Conservation (phyloP, 2,888 invertebrate species). For the Lochmaea capreae region DNA sequence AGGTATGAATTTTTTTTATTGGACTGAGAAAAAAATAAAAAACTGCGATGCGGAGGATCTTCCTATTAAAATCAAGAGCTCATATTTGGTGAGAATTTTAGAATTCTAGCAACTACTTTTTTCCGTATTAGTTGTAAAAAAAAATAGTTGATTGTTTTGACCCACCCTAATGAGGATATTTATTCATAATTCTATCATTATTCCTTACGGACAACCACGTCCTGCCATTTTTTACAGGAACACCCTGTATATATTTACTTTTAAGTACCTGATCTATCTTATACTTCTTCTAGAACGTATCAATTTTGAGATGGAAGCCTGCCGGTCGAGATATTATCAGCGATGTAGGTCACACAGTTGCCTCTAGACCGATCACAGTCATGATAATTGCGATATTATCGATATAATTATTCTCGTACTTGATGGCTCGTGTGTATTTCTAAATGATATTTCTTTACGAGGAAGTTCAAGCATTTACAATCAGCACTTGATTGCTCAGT, state of each 20-base stretch:
- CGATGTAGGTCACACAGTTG: constrained; percentile 30
- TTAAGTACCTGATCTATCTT: not conserved
- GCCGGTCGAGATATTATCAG: constrained; percentile 24
- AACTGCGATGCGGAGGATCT: no score
- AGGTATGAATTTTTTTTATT: no score
- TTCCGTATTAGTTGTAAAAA: no score
- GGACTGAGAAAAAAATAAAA: no score
- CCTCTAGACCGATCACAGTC: constrained; percentile 31
- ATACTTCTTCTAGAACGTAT: constrained; percentile 21
- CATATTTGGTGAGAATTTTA: no score
- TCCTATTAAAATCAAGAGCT: no score
- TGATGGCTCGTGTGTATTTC: constrained; percentile 28
- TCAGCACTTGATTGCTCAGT: not conserved
- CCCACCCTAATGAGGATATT: no score
- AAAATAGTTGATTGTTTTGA: no score
- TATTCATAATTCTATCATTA: no score
- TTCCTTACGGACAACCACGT: no score
- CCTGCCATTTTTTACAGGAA: not conserved
- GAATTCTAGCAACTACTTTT: no score
- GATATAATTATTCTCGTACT: constrained; percentile 24
- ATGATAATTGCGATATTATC: constrained; percentile 30
- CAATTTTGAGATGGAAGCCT: constrained; percentile 26
- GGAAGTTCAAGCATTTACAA: constrained; percentile 10
- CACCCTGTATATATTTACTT: not conserved
- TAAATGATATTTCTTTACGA: constrained; percentile 22